phyloP scores from a whole-genome alignment of 2,113 vertebrate genomes.

The Hylia prasina region DNA sequence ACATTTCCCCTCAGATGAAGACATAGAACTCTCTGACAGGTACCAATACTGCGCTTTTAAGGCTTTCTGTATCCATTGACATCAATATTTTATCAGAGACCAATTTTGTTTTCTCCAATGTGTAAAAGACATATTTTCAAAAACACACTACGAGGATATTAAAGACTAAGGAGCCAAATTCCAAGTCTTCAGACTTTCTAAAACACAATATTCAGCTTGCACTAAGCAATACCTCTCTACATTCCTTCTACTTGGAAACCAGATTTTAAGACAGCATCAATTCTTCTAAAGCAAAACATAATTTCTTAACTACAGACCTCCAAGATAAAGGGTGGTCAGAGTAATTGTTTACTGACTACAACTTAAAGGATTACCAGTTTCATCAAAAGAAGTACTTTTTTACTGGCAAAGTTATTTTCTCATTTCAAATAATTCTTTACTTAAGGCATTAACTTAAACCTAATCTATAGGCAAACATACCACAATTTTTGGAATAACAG shows the following conservation, averaged over 20 bases:
- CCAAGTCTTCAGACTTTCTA: not conserved
- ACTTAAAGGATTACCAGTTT: not conserved
- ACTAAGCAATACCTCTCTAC: not conserved
- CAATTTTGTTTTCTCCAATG: not conserved
- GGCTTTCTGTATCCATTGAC: not conserved
- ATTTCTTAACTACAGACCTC: not conserved
- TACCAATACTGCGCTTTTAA: not conserved
- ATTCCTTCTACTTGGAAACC: not conserved
- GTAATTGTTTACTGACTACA: not conserved
- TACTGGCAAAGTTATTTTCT: not conserved
- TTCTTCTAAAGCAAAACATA: not conserved
- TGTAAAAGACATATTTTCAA: not conserved
- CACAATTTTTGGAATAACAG: not conserved
- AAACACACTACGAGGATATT: not conserved
- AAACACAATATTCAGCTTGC: not conserved
- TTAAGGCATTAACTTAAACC: not conserved
- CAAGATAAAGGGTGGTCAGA: not conserved
- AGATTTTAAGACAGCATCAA: not conserved
- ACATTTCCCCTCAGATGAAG: conserved; percentile 19
- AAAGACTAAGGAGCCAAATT: not conserved
- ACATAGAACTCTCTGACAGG: not conserved
- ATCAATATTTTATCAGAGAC: not conserved
- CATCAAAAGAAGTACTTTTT: not conserved
- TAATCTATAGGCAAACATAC: not conserved
- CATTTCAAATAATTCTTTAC: not conserved